These are phyloP conservation scores for Pitta sordida DNA, from an alignment of 2,113 vertebrate genomes.

Conservation along the genomic window DNA sequence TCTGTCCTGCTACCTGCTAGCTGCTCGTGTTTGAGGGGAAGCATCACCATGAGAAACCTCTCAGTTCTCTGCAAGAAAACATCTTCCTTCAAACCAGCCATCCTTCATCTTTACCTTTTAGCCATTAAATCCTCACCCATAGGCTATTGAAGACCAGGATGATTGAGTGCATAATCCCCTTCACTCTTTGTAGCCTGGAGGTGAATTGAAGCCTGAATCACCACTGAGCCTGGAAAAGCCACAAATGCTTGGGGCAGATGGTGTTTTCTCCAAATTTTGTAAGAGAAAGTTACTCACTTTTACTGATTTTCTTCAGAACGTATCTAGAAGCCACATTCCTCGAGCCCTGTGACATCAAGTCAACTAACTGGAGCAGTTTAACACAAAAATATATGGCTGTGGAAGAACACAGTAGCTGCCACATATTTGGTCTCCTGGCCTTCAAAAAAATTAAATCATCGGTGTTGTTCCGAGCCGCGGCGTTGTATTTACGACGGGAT, in stretches of 20 bases:
- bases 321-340: neutral
- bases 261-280: neutral
- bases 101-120: neutral
- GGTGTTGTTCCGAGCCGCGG: slow-evolving; percentile 40
- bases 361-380: neutral
- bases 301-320: neutral
- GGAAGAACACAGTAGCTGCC: slow-evolving; percentile 12
- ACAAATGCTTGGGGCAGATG: neutral
- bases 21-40: neutral
- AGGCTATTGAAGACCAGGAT: neutral
- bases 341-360: neutral
- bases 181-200: neutral
- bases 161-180: neutral
- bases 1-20: neutral
- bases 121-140: neutral
- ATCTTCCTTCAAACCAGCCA: neutral
- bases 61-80: neutral
- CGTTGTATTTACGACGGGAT: slow-evolving; percentile 34
- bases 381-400: neutral
- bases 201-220: neutral
- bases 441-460: slow-evolving; percentile 40
- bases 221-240: neutral
- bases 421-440: neutral
- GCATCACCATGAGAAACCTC: neutral
- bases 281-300: neutral